phyloP scores from a whole-genome alignment of 2,888 invertebrate species.

The Cheilosia vulpina region DNA sequence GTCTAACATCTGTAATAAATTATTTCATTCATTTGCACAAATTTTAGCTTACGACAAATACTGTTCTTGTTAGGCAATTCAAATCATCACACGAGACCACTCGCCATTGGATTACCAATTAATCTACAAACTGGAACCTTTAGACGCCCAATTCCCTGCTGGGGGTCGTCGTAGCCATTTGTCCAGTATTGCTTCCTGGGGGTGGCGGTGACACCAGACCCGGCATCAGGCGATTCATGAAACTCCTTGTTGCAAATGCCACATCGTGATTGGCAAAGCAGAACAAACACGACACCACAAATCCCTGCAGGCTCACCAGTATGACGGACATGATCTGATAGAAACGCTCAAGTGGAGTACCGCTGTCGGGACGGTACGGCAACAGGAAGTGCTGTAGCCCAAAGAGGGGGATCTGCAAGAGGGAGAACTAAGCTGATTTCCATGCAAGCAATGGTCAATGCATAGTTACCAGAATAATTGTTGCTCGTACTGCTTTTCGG shows the following conservation, averaged over 20 bases:
- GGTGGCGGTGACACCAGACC: slow-evolving; percentile 80
- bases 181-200: slow-evolving; percentile 82
- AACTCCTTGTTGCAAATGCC: slow-evolving; percentile 84
- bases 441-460: neutral
- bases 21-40: neutral
- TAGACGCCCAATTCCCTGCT: slow-evolving; percentile 83
- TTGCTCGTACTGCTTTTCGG: slow-evolving; percentile 88
- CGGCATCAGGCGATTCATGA: slow-evolving; percentile 83
- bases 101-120: neutral
- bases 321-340: slow-evolving; percentile 88
- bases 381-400: slow-evolving; percentile 90
- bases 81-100: slow-evolving; percentile 4
- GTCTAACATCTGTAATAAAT: neutral
- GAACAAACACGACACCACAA: slow-evolving; percentile 88
- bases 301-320: slow-evolving; percentile 89
- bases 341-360: slow-evolving; percentile 85
- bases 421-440: neutral
- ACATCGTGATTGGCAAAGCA: slow-evolving; percentile 92
- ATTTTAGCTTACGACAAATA: neutral
- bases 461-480: slow-evolving; percentile 87
- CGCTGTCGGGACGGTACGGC: slow-evolving; percentile 87
- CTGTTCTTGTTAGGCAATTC: neutral
- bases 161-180: slow-evolving; percentile 83
- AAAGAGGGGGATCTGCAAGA: slow-evolving; percentile 87
- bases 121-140: slow-evolving; percentile 44